Conservation (phyloP, 2,797 vertebrate genomes). For the Xiphophorus birchmanni region DNA sequence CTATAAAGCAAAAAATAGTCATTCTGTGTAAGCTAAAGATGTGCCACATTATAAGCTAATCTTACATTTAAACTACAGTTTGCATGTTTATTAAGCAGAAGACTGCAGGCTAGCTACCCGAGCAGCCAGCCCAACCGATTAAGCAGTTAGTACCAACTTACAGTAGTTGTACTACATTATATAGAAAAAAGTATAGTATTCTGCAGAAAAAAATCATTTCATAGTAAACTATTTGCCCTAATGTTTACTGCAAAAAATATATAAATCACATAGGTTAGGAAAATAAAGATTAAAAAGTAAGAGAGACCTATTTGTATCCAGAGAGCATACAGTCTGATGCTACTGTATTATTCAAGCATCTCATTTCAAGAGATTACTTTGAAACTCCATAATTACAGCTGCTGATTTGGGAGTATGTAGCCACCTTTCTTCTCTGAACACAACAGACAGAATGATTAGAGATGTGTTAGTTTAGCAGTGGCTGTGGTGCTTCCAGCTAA, state of each 20-base stretch:
- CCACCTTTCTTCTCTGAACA: neutral
- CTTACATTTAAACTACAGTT: no score
- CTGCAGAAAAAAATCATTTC: no score
- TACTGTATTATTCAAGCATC: neutral
- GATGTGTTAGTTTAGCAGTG: neutral
- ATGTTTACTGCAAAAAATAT: neutral
- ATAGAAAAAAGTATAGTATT: no score
- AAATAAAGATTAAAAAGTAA: neutral
- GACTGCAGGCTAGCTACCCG: no score
- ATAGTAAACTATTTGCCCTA: neutral
- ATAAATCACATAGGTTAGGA: neutral
- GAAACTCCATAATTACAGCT: conserved; percentile 2
- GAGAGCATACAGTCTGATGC: neutral
- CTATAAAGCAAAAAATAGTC: no score
- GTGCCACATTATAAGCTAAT: no score
- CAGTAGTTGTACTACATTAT: no score
- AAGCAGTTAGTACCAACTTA: no score
- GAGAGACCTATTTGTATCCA: neutral
- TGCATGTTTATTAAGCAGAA: no score
- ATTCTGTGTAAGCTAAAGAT: no score
- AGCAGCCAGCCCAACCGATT: no score
- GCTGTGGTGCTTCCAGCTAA: neutral
- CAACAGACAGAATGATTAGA: conserved; percentile 5
- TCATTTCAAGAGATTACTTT: conserved; percentile 4
- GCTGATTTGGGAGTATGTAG: neutral